Conservation (phyloP, 1,140 invertebrate genomes). For the Nautilus pompilius region DNA sequence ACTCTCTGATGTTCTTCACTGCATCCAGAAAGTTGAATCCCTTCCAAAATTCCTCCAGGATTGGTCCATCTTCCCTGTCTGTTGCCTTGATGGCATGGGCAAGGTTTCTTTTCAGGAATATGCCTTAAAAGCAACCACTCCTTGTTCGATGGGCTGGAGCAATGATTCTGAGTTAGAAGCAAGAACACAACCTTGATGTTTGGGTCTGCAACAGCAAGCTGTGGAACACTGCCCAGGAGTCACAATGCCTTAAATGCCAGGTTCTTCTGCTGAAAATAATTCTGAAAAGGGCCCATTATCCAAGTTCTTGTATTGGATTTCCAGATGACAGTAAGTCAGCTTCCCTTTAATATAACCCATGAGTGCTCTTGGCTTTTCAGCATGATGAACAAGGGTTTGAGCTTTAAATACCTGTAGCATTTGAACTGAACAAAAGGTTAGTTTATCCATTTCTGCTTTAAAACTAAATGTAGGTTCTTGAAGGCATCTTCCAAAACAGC, state of each 20-base stretch:
- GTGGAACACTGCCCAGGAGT: no score
- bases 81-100: background rate
- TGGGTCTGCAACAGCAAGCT: no score
- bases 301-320: no score
- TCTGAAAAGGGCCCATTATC: no score
- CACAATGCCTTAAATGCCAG: no score
- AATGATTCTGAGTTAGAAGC: background rate
- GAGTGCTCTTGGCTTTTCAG: no score
- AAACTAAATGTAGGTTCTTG: background rate
- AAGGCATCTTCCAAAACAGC: background rate
- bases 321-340: no score
- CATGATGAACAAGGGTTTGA: no score
- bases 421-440: no score
- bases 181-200: no score
- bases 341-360: no score
- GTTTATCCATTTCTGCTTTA: background rate
- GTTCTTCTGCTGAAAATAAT: no score
- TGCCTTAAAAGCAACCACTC: background rate
- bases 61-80: background rate
- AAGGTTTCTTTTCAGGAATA: background rate
- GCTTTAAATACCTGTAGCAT: background rate
- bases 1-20: background rate
- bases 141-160: background rate
- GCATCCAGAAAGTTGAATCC: background rate
- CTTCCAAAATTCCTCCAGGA: background rate